Evolutionary conservation across 2,113 vertebrate species (phyloP), one percentile per base, ranked within the genome.

Genomic region (Cygnus atratus): DNA sequence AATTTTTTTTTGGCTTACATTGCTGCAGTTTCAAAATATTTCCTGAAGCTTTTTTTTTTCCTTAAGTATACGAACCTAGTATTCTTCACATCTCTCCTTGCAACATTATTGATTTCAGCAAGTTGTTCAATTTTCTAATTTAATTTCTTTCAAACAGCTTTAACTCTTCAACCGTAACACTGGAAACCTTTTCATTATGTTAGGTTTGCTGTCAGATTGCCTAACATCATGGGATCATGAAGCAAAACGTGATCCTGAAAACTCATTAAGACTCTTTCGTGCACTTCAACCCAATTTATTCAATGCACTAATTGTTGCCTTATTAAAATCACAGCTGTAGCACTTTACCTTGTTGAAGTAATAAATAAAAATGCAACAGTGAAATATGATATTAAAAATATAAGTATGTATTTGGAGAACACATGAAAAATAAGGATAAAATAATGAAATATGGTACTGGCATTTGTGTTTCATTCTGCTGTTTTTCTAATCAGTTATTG

Each of bases 131-230:
- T 94, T 83, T 90, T 75, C 65, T 44, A 80, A 91, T 90, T 85
- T 87, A 1, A 62, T 90, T 94, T 88, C 37, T 88, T 93, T 94
- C 67, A 57, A 76, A 86, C 31, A 77, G 55, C 75, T 95, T 90
- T 84, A 79, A 95, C 11, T 57, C 50, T 84, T 88, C 79, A 77
- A 88, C 55, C 11, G 5, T 81, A 88, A 95, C 90, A 92, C 59
- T 57, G 37, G 75, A 95, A 92, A 90, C 13, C 39, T 74, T 93
- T 81, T 48, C 46, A 88, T 93, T 86, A 76, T 33, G 26, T 26
- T 82, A 22, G 44, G 72, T 52, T 83, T 86, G 52, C 68, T 92
- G 44, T 72, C 63, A 90, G 35, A 79, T 63, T 71, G 55, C 50
- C 81, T 58, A 57, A 67, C 31, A 18, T 26, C 85, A 58, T 18